These are phyloP conservation scores for Dryobates pubescens DNA, from an alignment of 2,797 vertebrate species.

Conservation along the genomic window DNA sequence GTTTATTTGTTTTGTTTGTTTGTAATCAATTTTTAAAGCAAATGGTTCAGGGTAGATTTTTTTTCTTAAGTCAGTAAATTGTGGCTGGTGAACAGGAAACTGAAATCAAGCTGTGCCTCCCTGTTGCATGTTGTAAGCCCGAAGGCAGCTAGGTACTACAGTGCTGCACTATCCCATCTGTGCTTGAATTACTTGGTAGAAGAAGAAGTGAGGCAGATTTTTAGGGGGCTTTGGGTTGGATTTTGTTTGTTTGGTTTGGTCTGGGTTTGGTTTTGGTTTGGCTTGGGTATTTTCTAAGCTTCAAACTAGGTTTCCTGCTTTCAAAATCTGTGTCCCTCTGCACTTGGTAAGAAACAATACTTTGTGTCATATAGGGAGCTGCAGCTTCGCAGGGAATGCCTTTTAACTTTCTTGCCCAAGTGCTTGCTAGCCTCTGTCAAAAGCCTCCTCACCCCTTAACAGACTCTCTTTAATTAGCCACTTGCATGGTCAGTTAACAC, in stretches of 20 bases:
- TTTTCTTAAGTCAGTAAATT: background rate
- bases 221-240: too few species aligned
- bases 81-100: background rate
- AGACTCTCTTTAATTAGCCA: conserved; percentile 54
- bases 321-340: background rate
- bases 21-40: background rate
- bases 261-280: background rate
- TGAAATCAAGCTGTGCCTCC: background rate
- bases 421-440: background rate
- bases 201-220: background rate
- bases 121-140: background rate
- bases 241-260: background rate
- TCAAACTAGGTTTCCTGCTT: background rate
- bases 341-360: background rate
- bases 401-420: conserved; percentile 29
- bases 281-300: background rate
- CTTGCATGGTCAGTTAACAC: conserved; percentile 43
- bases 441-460: conserved; percentile 35
- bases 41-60: background rate
- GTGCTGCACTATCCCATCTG: background rate
- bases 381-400: background rate
- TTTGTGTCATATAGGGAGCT: background rate
- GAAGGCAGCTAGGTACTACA: background rate
- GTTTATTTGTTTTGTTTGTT: background rate
- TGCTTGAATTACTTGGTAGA: background rate